Percentiles rank a stretch among this genome's conserved stretches.
These are phyloP conservation scores for Pectinophora gossypiella DNA, from an alignment of 1,140 invertebrate genomes.

Conservation along the genomic window DNA sequence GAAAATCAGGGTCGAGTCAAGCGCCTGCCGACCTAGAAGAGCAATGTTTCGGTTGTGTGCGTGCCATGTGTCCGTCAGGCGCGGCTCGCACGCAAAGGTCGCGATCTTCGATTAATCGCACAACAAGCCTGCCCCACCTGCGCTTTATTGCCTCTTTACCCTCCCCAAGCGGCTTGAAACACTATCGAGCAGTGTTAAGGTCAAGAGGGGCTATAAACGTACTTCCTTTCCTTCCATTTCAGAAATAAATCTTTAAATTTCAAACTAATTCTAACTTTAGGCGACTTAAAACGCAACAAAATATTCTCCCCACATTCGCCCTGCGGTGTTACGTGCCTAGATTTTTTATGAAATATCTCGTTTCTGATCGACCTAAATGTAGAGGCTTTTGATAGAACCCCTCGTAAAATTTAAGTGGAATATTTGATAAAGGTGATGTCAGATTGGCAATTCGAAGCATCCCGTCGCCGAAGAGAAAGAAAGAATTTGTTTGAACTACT, in stretches of 20 bases:
- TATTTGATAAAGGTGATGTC: background rate
- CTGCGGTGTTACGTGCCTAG: constrained; percentile 19
- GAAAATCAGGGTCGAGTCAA: no score
- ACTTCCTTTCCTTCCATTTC: no score
- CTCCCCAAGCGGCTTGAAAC: constrained; percentile 23
- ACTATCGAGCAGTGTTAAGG: constrained; percentile 38
- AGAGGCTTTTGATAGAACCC: constrained; percentile 18
- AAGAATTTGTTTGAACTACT: no score
- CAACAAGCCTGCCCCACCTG: constrained; percentile 32
- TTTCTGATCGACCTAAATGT: constrained; percentile 21
- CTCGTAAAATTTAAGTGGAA: background rate
- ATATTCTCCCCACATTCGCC: constrained; percentile 25
- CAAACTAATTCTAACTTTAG: no score
- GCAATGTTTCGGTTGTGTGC: constrained; percentile 20
- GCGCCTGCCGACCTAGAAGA: background rate
- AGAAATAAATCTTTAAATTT: no score
- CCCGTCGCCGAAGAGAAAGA: no score
- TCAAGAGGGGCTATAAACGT: constrained; percentile 16
- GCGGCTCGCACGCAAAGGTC: constrained; percentile 56
- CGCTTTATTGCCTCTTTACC: constrained; percentile 50
- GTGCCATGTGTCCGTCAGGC: constrained; percentile 44
- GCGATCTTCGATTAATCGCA: constrained; percentile 44
- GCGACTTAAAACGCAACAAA: no score
- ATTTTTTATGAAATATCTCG: constrained; percentile 24
- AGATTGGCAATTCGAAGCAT: no score